Base-by-base conservation (phyloP, 2,113 vertebrate genomes). In the Eulemur rufifrons region DNA sequence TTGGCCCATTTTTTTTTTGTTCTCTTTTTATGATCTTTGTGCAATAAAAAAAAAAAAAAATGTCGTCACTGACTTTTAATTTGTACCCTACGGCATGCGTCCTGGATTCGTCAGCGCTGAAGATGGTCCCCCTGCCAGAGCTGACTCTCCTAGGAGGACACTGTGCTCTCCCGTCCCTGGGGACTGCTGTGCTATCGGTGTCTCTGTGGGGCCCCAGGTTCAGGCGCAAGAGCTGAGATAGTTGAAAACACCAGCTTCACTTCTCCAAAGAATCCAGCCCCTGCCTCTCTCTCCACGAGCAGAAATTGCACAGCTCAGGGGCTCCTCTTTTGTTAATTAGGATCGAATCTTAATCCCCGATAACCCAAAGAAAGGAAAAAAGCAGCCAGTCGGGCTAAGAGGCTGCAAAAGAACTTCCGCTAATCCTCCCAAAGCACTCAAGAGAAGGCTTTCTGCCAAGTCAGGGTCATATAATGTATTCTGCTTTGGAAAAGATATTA, bases 401-500 rank as follows among this genome's bases (percentile, higher is more conserved):
- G 74, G 93, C 66, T 95, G 8, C 64, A 63, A 97, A 97, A 97
- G 91, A 96, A 93, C 86, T 96, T 92, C 73, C 52, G 87, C 91
- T 97, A 96, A 97, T 97, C 96, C 93, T 89, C 83, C 88, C 93
- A 85, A 96, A 94, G 95, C 91, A 93, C 98, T 97, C 69, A 50
- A 77, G 74, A 95, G 89, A 89, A 50, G 87, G 93, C 95, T 96
- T 85, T 92, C 91, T 68, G 89, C 97, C 97, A 97, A 95, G 85
- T 45, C 91, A 82, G 89, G 97, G 98, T 97, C 97, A 97, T 92
- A 96, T 87, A 94, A 97, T 96, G 83, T 95, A 93, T 96, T 96
- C 89, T 69, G 45, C 93, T 96, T 93, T 92, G 80, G 89, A 96
- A 96, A 96, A 97, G 97, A 98, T 97, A 98, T 96, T 96, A 96